phyloP scores from a whole-genome alignment of 2,888 invertebrate genomes.

The Pristionchus maxplancki region DNA sequence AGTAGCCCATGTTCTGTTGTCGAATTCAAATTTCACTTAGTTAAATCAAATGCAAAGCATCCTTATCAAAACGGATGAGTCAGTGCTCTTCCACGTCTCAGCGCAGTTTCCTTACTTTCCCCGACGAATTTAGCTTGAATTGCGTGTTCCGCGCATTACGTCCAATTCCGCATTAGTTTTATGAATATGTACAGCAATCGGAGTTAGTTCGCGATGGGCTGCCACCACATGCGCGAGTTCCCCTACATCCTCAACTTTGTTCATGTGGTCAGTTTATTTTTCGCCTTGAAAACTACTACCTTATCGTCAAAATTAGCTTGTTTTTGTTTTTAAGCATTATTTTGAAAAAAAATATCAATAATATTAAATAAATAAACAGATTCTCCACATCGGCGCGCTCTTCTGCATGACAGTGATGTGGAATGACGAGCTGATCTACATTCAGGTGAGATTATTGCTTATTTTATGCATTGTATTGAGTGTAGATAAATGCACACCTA shows the following conservation, averaged over 20 bases:
- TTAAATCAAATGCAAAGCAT: too few species aligned
- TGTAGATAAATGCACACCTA: too few species aligned
- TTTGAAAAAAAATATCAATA: neutral
- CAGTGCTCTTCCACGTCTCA: neutral
- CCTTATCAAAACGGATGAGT: neutral
- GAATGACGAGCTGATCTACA: neutral
- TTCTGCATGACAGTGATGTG: conserved; percentile 13
- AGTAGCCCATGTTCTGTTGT: too few species aligned
- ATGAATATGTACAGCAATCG: neutral
- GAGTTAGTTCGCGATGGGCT: neutral
- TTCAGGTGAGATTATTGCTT: conserved; percentile 5
- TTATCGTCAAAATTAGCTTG: too few species aligned
- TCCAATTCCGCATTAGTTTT: too few species aligned
- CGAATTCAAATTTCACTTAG: too few species aligned
- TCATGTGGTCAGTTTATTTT: neutral
- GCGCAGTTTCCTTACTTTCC: neutral
- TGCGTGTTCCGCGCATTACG: neutral
- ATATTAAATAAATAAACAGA: neutral
- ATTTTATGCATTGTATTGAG: too few species aligned
- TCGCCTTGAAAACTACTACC: too few species aligned
- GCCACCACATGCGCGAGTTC: neutral
- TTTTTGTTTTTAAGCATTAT: too few species aligned
- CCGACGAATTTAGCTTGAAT: too few species aligned
- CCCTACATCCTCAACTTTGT: conserved; percentile 17
- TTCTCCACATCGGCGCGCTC: conserved; percentile 4